These are phyloP conservation scores for Gallirallus australis DNA, from an alignment of 2,797 vertebrate species.

Conservation along the genomic window DNA sequence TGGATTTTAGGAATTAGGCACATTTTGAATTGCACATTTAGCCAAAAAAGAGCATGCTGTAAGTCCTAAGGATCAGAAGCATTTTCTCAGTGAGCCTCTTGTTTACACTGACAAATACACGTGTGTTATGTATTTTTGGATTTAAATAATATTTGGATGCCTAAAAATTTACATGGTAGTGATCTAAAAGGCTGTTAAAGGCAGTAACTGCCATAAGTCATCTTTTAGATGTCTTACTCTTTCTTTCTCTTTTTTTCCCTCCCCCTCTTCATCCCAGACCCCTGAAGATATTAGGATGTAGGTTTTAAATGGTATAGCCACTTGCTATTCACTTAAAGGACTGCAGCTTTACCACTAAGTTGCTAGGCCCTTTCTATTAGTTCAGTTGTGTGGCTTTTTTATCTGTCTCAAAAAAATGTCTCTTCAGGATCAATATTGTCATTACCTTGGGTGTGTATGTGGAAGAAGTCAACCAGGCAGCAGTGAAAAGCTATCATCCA, in stretches of 20 bases:
- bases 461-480: constrained; percentile 77
- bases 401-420: constrained; percentile 73
- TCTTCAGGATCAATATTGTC: constrained; percentile 78
- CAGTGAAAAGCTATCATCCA: constrained; percentile 79
- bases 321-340: constrained; percentile 49
- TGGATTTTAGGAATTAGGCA: constrained; percentile 82
- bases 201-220: neutral
- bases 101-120: constrained; percentile 41
- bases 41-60: constrained; percentile 61
- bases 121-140: neutral
- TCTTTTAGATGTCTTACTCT: constrained; percentile 17
- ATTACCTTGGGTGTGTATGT: constrained; percentile 75
- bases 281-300: constrained; percentile 27
- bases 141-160: constrained; percentile 1
- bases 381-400: constrained; percentile 70
- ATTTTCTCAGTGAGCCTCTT: constrained; percentile 44
- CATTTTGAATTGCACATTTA: constrained; percentile 77
- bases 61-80: constrained; percentile 62
- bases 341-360: constrained; percentile 36
- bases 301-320: constrained; percentile 53
- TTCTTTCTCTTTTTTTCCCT: neutral
- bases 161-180: neutral
- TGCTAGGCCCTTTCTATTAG: constrained; percentile 69
- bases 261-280: neutral
- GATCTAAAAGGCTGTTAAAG: neutral